Evolutionary conservation across 2,888 invertebrate genomes (phyloP).

Genomic region (Fragum sueziense): DNA sequence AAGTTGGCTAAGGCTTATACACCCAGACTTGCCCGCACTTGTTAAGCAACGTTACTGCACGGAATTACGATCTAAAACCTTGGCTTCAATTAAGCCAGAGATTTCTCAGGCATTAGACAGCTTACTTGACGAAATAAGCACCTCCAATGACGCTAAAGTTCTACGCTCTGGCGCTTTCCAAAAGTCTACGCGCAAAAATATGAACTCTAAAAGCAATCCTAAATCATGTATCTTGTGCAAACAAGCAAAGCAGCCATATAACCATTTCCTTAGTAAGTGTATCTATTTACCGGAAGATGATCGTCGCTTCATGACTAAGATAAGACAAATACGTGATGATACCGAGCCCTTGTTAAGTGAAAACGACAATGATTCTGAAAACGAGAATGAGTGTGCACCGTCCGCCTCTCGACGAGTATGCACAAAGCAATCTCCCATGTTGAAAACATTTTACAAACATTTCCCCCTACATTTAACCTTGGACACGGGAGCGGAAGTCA

Average conservation of each 20-base stretch:
- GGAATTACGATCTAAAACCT: slow-evolving; percentile 52
- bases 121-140: slow-evolving; percentile 57
- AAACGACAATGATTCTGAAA: not conserved
- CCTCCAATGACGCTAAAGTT: slow-evolving; percentile 36
- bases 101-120: slow-evolving; percentile 55
- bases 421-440: slow-evolving; percentile 49
- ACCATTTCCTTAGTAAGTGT: slow-evolving; percentile 24
- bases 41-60: slow-evolving; percentile 56
- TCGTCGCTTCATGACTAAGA: slow-evolving; percentile 2
- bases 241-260: slow-evolving; percentile 36
- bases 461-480: slow-evolving; percentile 46
- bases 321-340: not conserved
- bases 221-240: slow-evolving; percentile 51
- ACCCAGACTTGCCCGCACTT: slow-evolving; percentile 47
- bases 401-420: slow-evolving; percentile 41
- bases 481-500: slow-evolving; percentile 54
- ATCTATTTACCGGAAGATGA: slow-evolving; percentile 15
- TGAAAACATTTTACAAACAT: slow-evolving; percentile 56
- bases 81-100: slow-evolving; percentile 61
- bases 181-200: not conserved
- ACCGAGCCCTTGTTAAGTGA: not conserved
- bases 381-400: not conserved
- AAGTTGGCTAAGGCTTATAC: slow-evolving; percentile 55
- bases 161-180: slow-evolving; percentile 1
- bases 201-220: too few species aligned